These are phyloP conservation scores for Cherax quadricarinatus DNA, from an alignment of 1,140 invertebrate species.

Conservation along the genomic window DNA sequence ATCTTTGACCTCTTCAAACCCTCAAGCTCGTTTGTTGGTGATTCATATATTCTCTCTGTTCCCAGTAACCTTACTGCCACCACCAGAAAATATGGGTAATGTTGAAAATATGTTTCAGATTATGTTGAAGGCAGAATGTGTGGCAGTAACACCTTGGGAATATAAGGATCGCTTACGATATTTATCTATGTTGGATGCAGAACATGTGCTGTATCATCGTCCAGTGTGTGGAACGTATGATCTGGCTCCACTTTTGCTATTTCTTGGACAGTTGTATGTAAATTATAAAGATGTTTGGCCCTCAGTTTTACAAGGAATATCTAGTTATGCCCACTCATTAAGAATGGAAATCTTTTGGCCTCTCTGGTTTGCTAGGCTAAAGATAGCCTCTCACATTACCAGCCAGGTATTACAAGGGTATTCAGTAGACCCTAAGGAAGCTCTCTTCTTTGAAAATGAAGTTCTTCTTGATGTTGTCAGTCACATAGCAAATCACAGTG, in stretches of 20 bases:
- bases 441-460: background rate
- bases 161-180: constrained; percentile 87
- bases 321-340: constrained; percentile 84
- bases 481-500: constrained; percentile 79
- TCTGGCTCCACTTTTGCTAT: constrained; percentile 83
- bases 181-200: constrained; percentile 84
- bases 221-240: constrained; percentile 76
- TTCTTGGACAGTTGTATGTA: constrained; percentile 88
- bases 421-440: constrained; percentile 34
- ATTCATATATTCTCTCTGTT: constrained; percentile 86
- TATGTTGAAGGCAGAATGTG: constrained; percentile 84
- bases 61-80: constrained; percentile 76
- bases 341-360: constrained; percentile 86
- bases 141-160: constrained; percentile 83
- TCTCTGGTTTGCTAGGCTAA: constrained; percentile 83
- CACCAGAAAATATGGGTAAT: constrained; percentile 76
- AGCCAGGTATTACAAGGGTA: constrained; percentile 23
- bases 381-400: constrained; percentile 76
- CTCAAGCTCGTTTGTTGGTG: constrained; percentile 83
- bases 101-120: constrained; percentile 81
- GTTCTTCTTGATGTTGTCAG: constrained; percentile 13
- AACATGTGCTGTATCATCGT: constrained; percentile 75
- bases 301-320: constrained; percentile 85
- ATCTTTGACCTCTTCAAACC: constrained; percentile 82
- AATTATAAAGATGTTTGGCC: constrained; percentile 95